A percentile compares a stretch with the other conserved stretches of the same genome.
Evolutionary conservation across 2,113 vertebrate species (phyloP).

Genomic region (Solea senegalensis): DNA sequence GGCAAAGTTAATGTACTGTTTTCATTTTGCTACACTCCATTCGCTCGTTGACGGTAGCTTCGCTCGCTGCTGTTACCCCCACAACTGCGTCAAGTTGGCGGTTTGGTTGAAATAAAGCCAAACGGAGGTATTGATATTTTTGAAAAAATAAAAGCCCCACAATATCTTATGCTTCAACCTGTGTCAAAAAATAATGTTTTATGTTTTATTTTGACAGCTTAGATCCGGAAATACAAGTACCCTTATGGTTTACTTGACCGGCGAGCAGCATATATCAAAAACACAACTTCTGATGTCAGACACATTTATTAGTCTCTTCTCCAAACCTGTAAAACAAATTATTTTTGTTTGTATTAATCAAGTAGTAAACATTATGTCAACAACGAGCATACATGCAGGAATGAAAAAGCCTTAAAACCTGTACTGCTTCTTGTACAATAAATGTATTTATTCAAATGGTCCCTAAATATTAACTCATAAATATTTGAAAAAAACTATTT

Average conservation of each 20-base stretch:
- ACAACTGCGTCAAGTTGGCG: conserved; percentile 19
- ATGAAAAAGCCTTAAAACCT: too few relatives aligned
- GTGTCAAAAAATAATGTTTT: too few relatives aligned
- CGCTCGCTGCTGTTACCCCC: conserved; percentile 40
- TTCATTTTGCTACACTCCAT: conserved; percentile 52
- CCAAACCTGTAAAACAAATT: not conserved
- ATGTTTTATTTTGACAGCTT: too few relatives aligned
- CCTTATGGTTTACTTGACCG: not conserved
- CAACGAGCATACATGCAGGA: too few relatives aligned
- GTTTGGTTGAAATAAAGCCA: rapidly evolving
- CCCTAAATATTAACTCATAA: too few relatives aligned
- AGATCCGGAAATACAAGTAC: not conserved
- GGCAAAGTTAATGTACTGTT: conserved; percentile 8
- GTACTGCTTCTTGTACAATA: too few relatives aligned
- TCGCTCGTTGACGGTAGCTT: conserved; percentile 41
- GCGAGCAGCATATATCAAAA: conserved; percentile 40
- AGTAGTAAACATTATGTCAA: too few relatives aligned
- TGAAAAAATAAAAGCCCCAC: conserved; percentile 46
- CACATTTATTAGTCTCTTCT: not conserved
- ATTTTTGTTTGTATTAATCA: too few relatives aligned
- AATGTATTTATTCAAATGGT: too few relatives aligned
- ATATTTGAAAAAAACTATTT: too few relatives aligned
- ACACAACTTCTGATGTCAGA: conserved; percentile 52
- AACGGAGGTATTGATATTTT: not conserved
- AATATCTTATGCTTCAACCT: not conserved